Percentiles rank a stretch among this genome's conserved stretches.
These are phyloP conservation scores for Carlito syrichta DNA, from an alignment of 2,113 vertebrate genomes.

Conservation along the genomic window DNA sequence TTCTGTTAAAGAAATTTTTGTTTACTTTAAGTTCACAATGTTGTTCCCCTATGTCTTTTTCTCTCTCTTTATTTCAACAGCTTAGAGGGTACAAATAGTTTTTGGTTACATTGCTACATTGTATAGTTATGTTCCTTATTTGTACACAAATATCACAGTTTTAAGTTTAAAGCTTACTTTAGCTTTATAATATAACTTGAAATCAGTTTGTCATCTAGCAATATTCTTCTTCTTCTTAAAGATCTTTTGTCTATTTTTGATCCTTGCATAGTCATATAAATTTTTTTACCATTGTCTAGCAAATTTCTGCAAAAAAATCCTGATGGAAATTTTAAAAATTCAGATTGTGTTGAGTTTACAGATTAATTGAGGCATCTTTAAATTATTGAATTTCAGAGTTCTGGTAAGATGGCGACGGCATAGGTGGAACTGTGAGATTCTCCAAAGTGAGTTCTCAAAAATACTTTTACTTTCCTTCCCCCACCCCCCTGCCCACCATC, in stretches of 20 bases:
- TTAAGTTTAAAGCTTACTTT: background rate
- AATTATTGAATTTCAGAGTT: background rate
- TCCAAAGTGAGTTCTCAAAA: too few relatives aligned
- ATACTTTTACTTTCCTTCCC: too few relatives aligned
- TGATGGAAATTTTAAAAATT: background rate
- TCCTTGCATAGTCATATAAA: background rate
- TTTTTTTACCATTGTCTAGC: background rate
- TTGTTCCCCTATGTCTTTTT: background rate
- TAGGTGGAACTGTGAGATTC: too few relatives aligned
- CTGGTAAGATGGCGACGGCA: too few relatives aligned
- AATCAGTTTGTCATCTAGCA: background rate
- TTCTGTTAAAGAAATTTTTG: background rate
- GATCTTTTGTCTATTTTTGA: background rate
- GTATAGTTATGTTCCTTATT: background rate
- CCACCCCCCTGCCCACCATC: too few relatives aligned
- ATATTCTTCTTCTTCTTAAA: background rate
- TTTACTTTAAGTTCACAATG: background rate
- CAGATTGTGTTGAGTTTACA: background rate
- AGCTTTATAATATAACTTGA: background rate
- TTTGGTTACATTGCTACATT: background rate
- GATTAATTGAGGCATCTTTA: background rate
- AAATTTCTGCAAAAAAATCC: background rate
- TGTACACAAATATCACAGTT: background rate
- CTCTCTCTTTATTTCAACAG: too few relatives aligned
- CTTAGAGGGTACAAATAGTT: too few relatives aligned